Base-by-base conservation (phyloP, 2,113 vertebrate species). In the Kryptolebias marmoratus region DNA sequence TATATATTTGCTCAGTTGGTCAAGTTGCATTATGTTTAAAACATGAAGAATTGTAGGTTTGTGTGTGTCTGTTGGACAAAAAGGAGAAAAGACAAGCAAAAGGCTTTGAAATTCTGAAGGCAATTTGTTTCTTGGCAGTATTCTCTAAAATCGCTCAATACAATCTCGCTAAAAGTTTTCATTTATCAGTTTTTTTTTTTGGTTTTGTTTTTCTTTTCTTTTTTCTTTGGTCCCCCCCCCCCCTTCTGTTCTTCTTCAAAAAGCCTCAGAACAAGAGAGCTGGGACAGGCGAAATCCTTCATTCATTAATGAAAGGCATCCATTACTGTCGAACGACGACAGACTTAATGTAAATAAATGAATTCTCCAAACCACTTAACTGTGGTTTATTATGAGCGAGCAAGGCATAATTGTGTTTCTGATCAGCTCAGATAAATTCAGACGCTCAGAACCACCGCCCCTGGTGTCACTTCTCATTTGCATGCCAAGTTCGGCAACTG, bases 281-380 rank as follows among this genome's bases (percentile, higher is more conserved):
- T 2, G 10, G 39, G 72, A 71, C 72, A 16, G 67, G 50, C 58
- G 5, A 80, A 70, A 89, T 80, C 80, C 48, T 83, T 83, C 82
- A 83, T 88, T 85, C 79, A 81, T 90, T 92, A 91, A 90, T 89
- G 88, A 90, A 93, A 91, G 87, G 68, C 88, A 92, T 93, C 87
- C 83, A 91, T 93, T 93, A 91, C 85, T 89, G 93, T 91, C 89
- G 63, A 59, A 71, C 62, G 30, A 70, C 64, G 77, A 83, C 83
- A 69, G 74, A 86, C 83, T 90, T 93, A 91, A 94, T 92, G 88
- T 91, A 91, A 91, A 93, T 90, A 91, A 92, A 92, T 93, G 90
- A 92, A 91, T 92, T 83, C 88, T 92, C 90, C 88, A 88, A 90
- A 84, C 86, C 90, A 91, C 88, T 93, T 93, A 92, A 85, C 87